Evolutionary conservation across 1,140 invertebrate genomes (phyloP).

Genomic region (Coptotermes formosanus): DNA sequence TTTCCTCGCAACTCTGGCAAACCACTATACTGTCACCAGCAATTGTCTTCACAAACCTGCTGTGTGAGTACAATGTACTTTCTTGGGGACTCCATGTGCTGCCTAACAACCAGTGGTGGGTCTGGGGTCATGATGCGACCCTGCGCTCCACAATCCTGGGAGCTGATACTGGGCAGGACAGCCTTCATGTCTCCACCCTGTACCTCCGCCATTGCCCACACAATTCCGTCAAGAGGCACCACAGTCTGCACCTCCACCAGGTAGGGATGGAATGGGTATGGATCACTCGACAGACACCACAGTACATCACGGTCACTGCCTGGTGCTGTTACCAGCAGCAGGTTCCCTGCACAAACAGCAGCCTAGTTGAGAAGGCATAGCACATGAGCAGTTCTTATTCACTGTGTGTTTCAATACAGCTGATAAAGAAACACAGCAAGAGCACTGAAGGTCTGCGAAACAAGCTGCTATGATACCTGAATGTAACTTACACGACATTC

Average conservation of each 20-base stretch:
- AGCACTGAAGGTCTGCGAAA: no score
- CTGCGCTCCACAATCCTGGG: not conserved
- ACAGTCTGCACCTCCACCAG: slow-evolving; percentile 74
- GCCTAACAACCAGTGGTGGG: slow-evolving; percentile 68
- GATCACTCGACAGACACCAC: slow-evolving; percentile 75
- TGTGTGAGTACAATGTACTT: slow-evolving; percentile 84
- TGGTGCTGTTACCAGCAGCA: slow-evolving; percentile 67
- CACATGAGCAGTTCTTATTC: not conserved
- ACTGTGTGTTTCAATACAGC: slow-evolving; percentile 33
- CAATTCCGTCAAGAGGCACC: slow-evolving; percentile 75
- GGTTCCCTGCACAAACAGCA: slow-evolving; percentile 55
- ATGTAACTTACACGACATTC: no score
- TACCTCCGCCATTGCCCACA: slow-evolving; percentile 77
- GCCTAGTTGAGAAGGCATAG: not conserved
- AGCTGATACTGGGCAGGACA: not conserved
- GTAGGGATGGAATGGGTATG: slow-evolving; percentile 62
- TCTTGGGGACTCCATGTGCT: slow-evolving; percentile 70
- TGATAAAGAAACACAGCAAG: no score
- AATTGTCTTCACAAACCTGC: slow-evolving; percentile 50
- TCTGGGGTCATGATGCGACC: slow-evolving; percentile 39
- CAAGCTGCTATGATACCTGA: no score
- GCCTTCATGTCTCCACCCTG: slow-evolving; percentile 23
- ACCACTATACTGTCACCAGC: no score
- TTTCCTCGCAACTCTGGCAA: no score
- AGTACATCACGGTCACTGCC: slow-evolving; percentile 53